These are phyloP conservation scores for Macaria notata DNA, from an alignment of 2,888 invertebrate genomes.

Conservation along the genomic window DNA sequence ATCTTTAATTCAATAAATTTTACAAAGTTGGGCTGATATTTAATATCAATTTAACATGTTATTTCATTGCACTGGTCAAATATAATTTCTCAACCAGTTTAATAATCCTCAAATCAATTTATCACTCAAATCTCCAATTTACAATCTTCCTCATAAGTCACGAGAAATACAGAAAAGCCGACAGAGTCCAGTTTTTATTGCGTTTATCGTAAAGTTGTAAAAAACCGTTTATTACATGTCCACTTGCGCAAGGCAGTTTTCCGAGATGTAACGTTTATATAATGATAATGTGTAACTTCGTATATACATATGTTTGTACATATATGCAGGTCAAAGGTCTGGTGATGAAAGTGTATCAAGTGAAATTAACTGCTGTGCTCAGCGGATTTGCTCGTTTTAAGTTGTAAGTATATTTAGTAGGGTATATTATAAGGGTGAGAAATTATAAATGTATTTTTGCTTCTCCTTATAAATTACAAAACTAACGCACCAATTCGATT, in stretches of 20 bases:
- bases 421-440: too few species aligned
- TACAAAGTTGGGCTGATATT: too few species aligned
- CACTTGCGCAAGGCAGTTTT: conserved; percentile 12
- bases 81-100: too few species aligned
- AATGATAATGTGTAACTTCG: conserved; percentile 7
- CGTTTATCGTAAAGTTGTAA: conserved; percentile 15
- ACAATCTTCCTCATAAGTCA: conserved; percentile 8
- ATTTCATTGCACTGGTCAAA: too few species aligned
- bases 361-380: neutral
- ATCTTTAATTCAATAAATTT: too few species aligned
- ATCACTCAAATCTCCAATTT: neutral
- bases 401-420: too few species aligned
- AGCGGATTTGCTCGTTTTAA: neutral
- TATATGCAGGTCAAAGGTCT: conserved; percentile 2
- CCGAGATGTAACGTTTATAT: conserved; percentile 15
- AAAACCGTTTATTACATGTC: conserved; percentile 13
- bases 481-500: too few species aligned
- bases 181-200: conserved; percentile 12
- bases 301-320: neutral
- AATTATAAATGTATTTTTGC: too few species aligned
- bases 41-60: too few species aligned
- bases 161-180: conserved; percentile 6
- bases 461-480: too few species aligned
- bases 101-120: neutral
- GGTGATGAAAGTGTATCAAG: conserved; percentile 3